A percentile compares a stretch with the other conserved stretches of the same genome.
Evolutionary conservation across 2,888 invertebrate genomes (phyloP).

Genomic region (Torymus tubicola): DNA sequence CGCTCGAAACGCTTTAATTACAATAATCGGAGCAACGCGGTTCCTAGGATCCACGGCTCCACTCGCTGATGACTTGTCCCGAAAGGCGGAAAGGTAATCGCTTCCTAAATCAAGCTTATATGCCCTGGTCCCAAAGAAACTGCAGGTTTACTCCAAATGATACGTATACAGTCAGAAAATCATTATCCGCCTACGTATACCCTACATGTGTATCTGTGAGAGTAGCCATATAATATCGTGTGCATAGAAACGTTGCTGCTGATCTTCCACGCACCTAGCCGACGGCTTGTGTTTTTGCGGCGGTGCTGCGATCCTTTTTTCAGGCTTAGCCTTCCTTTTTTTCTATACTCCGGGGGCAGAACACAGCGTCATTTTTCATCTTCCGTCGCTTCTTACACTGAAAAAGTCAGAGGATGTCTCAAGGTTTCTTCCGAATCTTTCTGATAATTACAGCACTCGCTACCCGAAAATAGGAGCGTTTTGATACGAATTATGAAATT

Average conservation of each 20-base stretch:
- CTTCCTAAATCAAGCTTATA: slow-evolving; percentile 63
- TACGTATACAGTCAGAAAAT: slow-evolving; percentile 49
- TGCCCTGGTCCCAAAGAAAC: slow-evolving; percentile 16
- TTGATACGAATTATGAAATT: slow-evolving; percentile 57
- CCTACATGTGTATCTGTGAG: neutral
- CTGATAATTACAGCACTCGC: slow-evolving; percentile 47
- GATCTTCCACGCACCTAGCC: neutral
- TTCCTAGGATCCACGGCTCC: slow-evolving; percentile 66
- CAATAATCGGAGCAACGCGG: slow-evolving; percentile 72
- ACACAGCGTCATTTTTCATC: slow-evolving; percentile 54
- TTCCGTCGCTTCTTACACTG: slow-evolving; percentile 24
- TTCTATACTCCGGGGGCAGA: neutral
- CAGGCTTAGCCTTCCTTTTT: neutral
- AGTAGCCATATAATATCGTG: neutral
- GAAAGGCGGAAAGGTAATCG: slow-evolving; percentile 69
- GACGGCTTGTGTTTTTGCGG: neutral
- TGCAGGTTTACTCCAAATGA: slow-evolving; percentile 44
- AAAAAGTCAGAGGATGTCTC: slow-evolving; percentile 40
- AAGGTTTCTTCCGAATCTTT: slow-evolving; percentile 30
- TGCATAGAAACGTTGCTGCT: slow-evolving; percentile 4
- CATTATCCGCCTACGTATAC: slow-evolving; percentile 46
- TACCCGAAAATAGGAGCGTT: slow-evolving; percentile 45
- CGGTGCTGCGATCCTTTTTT: neutral
- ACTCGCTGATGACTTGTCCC: slow-evolving; percentile 66
- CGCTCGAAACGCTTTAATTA: slow-evolving; percentile 72